A percentile compares a stretch with the other conserved stretches of the same genome.
Conservation (phyloP, 2,888 invertebrate species). For the Alcis repandata region DNA sequence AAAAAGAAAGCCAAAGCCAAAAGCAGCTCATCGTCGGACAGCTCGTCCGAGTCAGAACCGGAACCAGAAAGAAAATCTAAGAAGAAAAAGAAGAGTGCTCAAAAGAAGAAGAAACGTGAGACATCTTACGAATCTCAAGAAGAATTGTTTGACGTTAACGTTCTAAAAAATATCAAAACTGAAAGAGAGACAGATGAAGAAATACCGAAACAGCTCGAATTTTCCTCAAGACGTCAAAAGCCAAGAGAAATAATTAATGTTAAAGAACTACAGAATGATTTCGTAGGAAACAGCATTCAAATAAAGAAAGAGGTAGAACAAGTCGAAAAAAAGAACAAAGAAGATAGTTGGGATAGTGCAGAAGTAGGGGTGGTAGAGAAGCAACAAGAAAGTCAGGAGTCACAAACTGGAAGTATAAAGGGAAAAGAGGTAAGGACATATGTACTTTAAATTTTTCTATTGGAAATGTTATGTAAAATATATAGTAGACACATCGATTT, state of each 20-base stretch:
- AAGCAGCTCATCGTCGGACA: slow-evolving; percentile 61
- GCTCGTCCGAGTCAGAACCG: slow-evolving; percentile 58
- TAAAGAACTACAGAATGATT: slow-evolving; percentile 79
- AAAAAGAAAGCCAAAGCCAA: slow-evolving; percentile 67
- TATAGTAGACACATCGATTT: too few species aligned
- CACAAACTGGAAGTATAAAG: slow-evolving; percentile 14
- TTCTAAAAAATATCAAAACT: slow-evolving; percentile 79
- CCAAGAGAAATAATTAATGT: slow-evolving; percentile 79
- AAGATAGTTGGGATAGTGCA: slow-evolving; percentile 21
- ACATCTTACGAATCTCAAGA: slow-evolving; percentile 69
- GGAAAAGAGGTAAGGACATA: slow-evolving; percentile 17
- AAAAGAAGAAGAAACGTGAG: slow-evolving; percentile 63
- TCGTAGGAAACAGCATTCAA: slow-evolving; percentile 73
- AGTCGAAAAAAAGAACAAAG: slow-evolving; percentile 16
- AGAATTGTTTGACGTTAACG: slow-evolving; percentile 75
- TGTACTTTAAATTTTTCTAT: too few species aligned
- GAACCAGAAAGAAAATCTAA: slow-evolving; percentile 55
- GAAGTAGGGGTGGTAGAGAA: slow-evolving; percentile 18
- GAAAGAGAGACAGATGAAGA: slow-evolving; percentile 79
- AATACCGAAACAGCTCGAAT: slow-evolving; percentile 62
- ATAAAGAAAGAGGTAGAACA: slow-evolving; percentile 69
- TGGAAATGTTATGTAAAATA: too few species aligned
- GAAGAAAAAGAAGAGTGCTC: slow-evolving; percentile 51
- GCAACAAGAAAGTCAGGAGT: slow-evolving; percentile 34
- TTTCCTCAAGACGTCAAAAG: slow-evolving; percentile 70